Evolutionary conservation across 2,888 invertebrate species (phyloP).

Genomic region (Prenolepis imparis): DNA sequence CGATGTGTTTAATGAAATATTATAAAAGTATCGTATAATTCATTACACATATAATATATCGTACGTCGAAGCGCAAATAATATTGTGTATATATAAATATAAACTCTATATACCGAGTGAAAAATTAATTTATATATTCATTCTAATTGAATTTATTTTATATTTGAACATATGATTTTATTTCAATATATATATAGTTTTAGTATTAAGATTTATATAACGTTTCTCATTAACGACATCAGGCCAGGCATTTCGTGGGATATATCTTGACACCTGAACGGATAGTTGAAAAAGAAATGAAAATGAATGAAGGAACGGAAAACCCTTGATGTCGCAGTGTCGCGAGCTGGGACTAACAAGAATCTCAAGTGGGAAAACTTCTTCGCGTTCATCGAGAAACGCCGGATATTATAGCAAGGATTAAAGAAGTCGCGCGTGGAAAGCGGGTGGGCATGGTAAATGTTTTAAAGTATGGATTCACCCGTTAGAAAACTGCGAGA

Average conservation of each 20-base stretch:
- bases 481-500: constrained; percentile 45
- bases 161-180: not conserved
- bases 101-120: not conserved
- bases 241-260: not conserved
- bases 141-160: constrained; percentile 23
- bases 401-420: constrained; percentile 60
- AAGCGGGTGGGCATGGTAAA: constrained; percentile 49
- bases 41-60: not conserved
- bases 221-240: not conserved
- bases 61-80: not conserved
- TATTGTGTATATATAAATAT: not conserved
- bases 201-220: not conserved
- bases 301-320: constrained; percentile 32
- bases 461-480: constrained; percentile 59
- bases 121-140: constrained; percentile 27
- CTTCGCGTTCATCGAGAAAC: constrained; percentile 60
- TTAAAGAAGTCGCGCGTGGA: constrained; percentile 65
- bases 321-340: constrained; percentile 52
- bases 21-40: constrained; percentile 21
- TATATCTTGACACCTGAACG: not conserved
- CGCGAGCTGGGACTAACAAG: constrained; percentile 69
- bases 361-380: constrained; percentile 67
- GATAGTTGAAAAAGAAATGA: constrained; percentile 6
- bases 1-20: constrained; percentile 9
- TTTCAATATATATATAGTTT: constrained; percentile 16